These are phyloP conservation scores for Paramuricea clavata DNA, from an alignment of 92 coral and sea anemone genomes.

Conservation along the genomic window DNA sequence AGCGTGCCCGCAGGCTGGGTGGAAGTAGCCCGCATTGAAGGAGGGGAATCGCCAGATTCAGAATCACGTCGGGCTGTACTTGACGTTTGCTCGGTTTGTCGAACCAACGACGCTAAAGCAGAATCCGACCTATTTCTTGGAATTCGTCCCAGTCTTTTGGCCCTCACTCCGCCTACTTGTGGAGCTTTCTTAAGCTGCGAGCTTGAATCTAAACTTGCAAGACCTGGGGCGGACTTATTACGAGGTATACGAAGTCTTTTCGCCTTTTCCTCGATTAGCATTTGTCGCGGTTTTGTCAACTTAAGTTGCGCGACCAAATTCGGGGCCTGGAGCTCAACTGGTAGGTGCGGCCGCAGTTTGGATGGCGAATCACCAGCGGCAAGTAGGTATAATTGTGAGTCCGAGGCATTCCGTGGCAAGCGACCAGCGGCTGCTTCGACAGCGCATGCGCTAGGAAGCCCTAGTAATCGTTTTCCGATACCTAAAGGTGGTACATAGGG, in stretches of 20 bases:
- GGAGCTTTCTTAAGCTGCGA: slow-evolving; percentile 82
- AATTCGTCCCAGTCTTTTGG: slow-evolving; percentile 61
- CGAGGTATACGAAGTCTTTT: slow-evolving; percentile 37
- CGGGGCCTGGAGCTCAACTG: slow-evolving; percentile 96
- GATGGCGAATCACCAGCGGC: slow-evolving; percentile 73
- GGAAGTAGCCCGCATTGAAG: not conserved
- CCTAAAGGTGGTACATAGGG: not conserved
- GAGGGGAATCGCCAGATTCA: slow-evolving; percentile 6
- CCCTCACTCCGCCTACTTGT: slow-evolving; percentile 37
- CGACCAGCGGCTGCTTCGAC: slow-evolving; percentile 52
- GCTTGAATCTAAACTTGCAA: slow-evolving; percentile 56
- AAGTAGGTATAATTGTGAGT: slow-evolving; percentile 85
- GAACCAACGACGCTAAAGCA: slow-evolving; percentile 72
- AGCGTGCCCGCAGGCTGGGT: not conserved
- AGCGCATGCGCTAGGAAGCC: not conserved
- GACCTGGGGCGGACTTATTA: slow-evolving; percentile 64
- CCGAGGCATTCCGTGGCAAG: slow-evolving; percentile 92
- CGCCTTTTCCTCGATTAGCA: slow-evolving; percentile 43
- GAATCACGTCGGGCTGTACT: slow-evolving; percentile 24
- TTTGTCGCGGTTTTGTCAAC: slow-evolving; percentile 68
- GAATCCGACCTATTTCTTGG: slow-evolving; percentile 99
- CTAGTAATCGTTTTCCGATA: not conserved
- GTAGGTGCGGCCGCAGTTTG: slow-evolving; percentile 76
- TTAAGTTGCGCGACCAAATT: slow-evolving; percentile 95
- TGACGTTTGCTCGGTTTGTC: slow-evolving; percentile 26